phyloP scores from a whole-genome alignment of 1,140 invertebrate species.

The Leptopilina boulardi region DNA sequence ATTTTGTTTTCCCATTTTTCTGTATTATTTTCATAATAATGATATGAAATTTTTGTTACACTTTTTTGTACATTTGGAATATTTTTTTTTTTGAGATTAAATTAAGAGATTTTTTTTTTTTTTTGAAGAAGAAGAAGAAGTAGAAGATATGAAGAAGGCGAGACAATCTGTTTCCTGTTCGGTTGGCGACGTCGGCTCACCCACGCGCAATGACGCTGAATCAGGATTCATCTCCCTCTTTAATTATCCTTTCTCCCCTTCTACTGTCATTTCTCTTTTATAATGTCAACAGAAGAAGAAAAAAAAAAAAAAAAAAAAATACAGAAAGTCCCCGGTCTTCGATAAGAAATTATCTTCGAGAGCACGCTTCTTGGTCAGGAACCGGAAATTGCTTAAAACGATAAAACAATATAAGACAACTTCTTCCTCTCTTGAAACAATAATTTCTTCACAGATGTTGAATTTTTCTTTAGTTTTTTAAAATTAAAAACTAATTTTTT shows the following conservation, averaged over 20 bases:
- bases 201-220: conserved; percentile 45
- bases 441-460: background rate
- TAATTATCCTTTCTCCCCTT: conserved; percentile 46
- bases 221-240: conserved; percentile 37
- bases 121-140: background rate
- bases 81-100: background rate
- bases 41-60: too few relatives aligned
- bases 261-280: conserved; percentile 55
- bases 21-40: too few relatives aligned
- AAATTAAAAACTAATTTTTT: too few relatives aligned
- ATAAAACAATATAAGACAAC: conserved; percentile 67
- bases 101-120: too few relatives aligned
- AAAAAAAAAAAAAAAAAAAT: conserved; percentile 34
- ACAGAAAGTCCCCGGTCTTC: conserved; percentile 46
- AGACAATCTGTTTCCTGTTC: conserved; percentile 8
- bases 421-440: conserved; percentile 37
- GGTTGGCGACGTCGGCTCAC: conserved; percentile 13
- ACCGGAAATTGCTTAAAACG: conserved; percentile 66
- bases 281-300: conserved; percentile 35
- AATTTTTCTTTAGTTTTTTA: conserved; percentile 34
- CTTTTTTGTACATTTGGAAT: too few relatives aligned
- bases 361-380: conserved; percentile 70
- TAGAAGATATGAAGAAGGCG: background rate
- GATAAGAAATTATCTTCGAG: conserved; percentile 68
- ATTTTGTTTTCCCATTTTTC: too few relatives aligned